Evolutionary conservation across 2,113 vertebrate species (phyloP).

Genomic region (Petromus typicus): DNA sequence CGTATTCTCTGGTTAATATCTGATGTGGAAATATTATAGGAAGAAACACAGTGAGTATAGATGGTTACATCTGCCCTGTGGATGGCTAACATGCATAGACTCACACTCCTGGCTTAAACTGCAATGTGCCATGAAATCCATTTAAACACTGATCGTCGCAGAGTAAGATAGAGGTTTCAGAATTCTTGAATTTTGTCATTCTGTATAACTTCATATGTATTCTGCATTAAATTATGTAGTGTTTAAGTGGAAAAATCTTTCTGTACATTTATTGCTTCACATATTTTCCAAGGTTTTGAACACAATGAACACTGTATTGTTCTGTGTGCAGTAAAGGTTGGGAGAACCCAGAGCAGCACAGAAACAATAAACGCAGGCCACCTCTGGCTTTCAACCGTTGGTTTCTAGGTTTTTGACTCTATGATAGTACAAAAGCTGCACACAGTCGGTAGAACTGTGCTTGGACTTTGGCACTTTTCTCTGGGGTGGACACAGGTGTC

Average conservation of each 20-base stretch:
- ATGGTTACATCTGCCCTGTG: neutral
- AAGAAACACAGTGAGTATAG: neutral
- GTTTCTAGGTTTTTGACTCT: neutral
- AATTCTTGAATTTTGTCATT: constrained; percentile 51
- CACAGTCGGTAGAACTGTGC: neutral
- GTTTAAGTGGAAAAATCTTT: constrained; percentile 63
- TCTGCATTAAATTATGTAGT: constrained; percentile 48
- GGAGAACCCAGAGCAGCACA: neutral
- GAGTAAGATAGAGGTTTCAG: constrained; percentile 33
- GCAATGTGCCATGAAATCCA: neutral
- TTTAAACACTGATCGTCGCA: constrained; percentile 32
- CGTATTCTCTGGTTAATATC: constrained; percentile 3
- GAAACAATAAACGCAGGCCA: neutral
- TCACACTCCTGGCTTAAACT: neutral
- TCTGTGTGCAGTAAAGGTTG: neutral
- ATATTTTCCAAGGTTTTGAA: constrained; percentile 59
- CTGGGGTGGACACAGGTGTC: neutral
- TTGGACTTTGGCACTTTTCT: neutral
- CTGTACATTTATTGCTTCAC: constrained; percentile 53
- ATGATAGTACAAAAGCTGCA: neutral
- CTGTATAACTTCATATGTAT: constrained; percentile 39
- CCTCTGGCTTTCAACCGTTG: neutral
- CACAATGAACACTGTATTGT: neutral
- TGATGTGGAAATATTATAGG: neutral
- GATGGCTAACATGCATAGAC: neutral